Base-by-base conservation (phyloP, 2,113 vertebrate species). In the Ardeotis arabs region DNA sequence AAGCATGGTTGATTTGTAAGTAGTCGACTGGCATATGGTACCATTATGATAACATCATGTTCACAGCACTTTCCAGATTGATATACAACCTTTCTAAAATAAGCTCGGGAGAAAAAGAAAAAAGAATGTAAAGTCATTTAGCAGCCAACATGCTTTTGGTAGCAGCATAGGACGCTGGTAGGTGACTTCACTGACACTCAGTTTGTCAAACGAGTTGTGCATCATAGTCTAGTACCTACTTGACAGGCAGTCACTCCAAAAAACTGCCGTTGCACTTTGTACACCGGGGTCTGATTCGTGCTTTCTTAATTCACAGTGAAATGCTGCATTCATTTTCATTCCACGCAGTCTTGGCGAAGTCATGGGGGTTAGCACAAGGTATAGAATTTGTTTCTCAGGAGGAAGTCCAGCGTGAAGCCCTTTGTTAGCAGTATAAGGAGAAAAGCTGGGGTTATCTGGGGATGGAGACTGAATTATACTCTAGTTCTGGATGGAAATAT, bases 1-100 rank as follows among this genome's bases (percentile, higher is more conserved):
- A 92, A 95, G 92, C 94, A 87, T 91, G 89, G 96, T 93, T 96
- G 96, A 97, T 96, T 97, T 97, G 96, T 96, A 97, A 97, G 96
- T 92, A 97, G 96, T 93, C 84, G 83, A 95, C 94, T 95, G 96
- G 96, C 96, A 97, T 97, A 96, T 97, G 96, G 96, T 95, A 96
- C 95, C 95, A 93, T 96, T 96, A 96, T 96, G 94, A 97, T 96
- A 97, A 94, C 96, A 96, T 96, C 96, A 93, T 97, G 96, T 96
- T 96, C 95, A 95, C 92, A 96, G 94, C 92, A 96, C 90, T 95
- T 96, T 94, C 92, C 94, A 96, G 95, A 96, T 95, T 96, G 96
- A 96, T 97, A 93, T 96, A 96, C 94, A 97, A 96, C 96, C 96
- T 96, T 96, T 96, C 96, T 96, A 97, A 96, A 96, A 96, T 82